A percentile compares a stretch with the other conserved stretches of the same genome.
Evolutionary conservation across 2,888 invertebrate species (phyloP).

Genomic region (Odontocolon sp.): DNA sequence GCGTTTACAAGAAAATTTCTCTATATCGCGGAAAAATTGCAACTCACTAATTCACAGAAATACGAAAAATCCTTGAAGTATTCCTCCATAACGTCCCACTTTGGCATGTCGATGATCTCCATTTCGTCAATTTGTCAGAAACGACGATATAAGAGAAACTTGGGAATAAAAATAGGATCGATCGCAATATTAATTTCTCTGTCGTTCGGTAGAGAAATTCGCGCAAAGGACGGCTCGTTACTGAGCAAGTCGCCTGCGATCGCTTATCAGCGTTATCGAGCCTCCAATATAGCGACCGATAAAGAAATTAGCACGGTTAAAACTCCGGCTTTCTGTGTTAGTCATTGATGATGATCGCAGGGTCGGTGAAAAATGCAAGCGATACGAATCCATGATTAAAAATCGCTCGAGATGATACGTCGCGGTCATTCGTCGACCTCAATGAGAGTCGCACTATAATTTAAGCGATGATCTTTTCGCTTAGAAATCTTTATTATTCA

Average conservation of each 20-base stretch:
- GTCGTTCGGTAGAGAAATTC: conserved; percentile 35
- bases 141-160: background rate
- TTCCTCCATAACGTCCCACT: conserved; percentile 73
- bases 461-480: background rate
- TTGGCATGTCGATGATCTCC: conserved; percentile 69
- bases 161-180: too few relatives aligned
- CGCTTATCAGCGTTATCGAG: conserved; percentile 57
- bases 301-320: conserved; percentile 29
- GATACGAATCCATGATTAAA: background rate
- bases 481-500: background rate
- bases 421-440: conserved; percentile 6
- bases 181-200: too few relatives aligned
- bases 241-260: conserved; percentile 45
- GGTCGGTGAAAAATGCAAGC: background rate
- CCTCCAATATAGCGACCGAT: conserved; percentile 47
- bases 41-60: conserved; percentile 69
- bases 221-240: conserved; percentile 40
- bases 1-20: background rate
- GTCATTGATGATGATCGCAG: background rate
- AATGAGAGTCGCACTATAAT: background rate
- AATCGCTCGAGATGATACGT: background rate
- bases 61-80: conserved; percentile 67
- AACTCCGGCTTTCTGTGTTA: background rate
- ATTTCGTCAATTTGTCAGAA: conserved; percentile 53
- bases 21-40: background rate